Evolutionary conservation across 2,888 invertebrate genomes (phyloP).

Genomic region (Neelides folsomi): DNA sequence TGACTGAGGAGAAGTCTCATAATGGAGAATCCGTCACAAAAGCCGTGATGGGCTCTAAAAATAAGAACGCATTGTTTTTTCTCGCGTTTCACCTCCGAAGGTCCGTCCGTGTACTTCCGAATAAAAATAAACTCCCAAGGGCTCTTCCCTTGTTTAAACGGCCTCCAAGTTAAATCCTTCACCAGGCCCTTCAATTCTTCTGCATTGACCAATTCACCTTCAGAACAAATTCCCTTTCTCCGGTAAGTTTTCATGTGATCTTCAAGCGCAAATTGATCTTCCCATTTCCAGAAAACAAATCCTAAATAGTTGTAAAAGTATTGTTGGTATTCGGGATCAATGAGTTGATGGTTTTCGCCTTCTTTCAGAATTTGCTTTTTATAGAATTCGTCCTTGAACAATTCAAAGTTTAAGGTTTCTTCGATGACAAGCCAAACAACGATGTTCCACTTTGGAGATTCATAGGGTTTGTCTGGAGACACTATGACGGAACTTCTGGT

Average conservation of each 20-base stretch:
- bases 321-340: slow-evolving; percentile 24
- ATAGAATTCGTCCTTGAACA: slow-evolving; percentile 13
- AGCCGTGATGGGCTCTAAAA: slow-evolving; percentile 24
- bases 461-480: slow-evolving; percentile 13
- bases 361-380: slow-evolving; percentile 13
- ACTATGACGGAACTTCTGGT: slow-evolving; percentile 23
- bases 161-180: slow-evolving; percentile 14
- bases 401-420: slow-evolving; percentile 16
- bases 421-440: slow-evolving; percentile 21
- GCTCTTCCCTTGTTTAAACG: slow-evolving; percentile 16
- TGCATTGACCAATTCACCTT: not conserved
- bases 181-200: slow-evolving; percentile 16
- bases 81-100: not conserved
- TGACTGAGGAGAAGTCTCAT: slow-evolving; percentile 17
- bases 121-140: slow-evolving; percentile 27
- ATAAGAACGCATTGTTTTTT: slow-evolving; percentile 15
- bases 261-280: slow-evolving; percentile 14
- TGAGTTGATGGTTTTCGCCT: slow-evolving; percentile 6
- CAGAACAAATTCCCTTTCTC: too few species aligned
- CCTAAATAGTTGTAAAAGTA: slow-evolving; percentile 17
- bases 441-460: slow-evolving; percentile 20
- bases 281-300: slow-evolving; percentile 28
- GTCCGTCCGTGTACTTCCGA: slow-evolving; percentile 12
- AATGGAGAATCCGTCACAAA: slow-evolving; percentile 23
- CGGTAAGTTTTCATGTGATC: slow-evolving; percentile 18